Evolutionary conservation across 2,888 invertebrate species (phyloP).

Genomic region (Phorcus lineatus): DNA sequence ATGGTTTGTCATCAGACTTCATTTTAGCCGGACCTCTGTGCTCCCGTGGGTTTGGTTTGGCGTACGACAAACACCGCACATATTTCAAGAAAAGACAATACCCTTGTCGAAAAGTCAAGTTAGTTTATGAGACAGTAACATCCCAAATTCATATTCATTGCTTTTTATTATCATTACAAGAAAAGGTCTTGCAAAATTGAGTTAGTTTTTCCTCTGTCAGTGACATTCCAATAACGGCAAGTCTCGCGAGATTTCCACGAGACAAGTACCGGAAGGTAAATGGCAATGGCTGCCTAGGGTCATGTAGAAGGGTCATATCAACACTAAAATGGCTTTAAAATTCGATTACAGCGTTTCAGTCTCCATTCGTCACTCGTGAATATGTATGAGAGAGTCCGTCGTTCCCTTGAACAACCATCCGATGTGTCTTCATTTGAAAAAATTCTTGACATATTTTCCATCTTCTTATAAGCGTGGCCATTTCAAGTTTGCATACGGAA

Average conservation of each 20-base stretch:
- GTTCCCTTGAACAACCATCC: constrained; percentile 4
- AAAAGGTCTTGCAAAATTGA: constrained; percentile 1
- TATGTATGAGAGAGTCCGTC: constrained; percentile 1
- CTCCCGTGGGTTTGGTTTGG: no score
- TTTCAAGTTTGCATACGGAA: constrained; percentile 21
- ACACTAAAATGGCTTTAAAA: constrained; percentile 23
- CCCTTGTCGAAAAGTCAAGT: neutral
- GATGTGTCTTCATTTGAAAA: constrained; percentile 20
- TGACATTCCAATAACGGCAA: constrained; percentile 7
- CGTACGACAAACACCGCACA: no score
- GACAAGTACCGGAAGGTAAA: constrained; percentile 23
- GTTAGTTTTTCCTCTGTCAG: constrained; percentile 10
- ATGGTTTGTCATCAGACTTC: no score
- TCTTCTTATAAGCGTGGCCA: constrained; percentile 9
- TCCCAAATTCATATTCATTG: constrained; percentile 12
- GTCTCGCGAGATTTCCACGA: constrained; percentile 19
- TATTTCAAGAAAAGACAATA: no score
- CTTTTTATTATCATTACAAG: constrained; percentile 1
- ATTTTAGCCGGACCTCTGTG: no score
- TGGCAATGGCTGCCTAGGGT: constrained; percentile 16
- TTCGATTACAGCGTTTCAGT: constrained; percentile 18
- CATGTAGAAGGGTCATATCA: neutral
- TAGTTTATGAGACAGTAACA: constrained; percentile 1
- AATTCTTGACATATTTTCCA: constrained; percentile 20
- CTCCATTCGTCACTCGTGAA: constrained; percentile 11